These are phyloP conservation scores for Rafetus swinhoei DNA, from an alignment of 2,113 vertebrate genomes.

Conservation along the genomic window DNA sequence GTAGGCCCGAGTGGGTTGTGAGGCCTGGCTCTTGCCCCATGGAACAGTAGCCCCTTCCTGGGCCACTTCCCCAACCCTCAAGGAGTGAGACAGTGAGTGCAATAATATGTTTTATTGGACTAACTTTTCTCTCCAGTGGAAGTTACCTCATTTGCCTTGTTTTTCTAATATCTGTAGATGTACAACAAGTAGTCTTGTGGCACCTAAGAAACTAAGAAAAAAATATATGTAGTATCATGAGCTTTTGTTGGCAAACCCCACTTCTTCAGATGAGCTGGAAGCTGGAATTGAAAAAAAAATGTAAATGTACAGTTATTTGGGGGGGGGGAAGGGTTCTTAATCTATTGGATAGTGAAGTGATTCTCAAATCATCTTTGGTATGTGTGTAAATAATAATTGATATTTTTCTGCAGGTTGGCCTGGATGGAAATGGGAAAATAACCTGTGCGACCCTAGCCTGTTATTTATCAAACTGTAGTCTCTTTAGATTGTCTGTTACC, in stretches of 20 bases:
- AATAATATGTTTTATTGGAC: background rate
- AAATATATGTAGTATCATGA: no score
- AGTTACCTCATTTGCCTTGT: background rate
- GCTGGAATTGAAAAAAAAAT: no score
- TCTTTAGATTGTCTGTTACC: slow-evolving; percentile 37
- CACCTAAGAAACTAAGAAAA: no score
- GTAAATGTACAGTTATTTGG: no score
- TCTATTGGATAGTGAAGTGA: background rate
- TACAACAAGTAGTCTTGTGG: no score
- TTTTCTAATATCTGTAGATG: background rate
- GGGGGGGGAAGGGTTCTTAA: no score
- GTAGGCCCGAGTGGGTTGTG: no score
- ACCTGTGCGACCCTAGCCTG: slow-evolving; percentile 66
- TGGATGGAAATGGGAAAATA: slow-evolving; percentile 74
- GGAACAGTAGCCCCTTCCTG: no score
- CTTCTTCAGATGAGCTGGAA: no score
- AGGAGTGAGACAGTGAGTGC: background rate
- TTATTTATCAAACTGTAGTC: slow-evolving; percentile 55
- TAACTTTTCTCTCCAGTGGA: background rate
- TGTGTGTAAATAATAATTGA: background rate
- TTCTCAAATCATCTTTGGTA: background rate
- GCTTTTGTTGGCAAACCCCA: no score
- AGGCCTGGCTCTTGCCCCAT: no score
- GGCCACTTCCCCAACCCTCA: no score
- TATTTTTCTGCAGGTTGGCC: slow-evolving; percentile 66